phyloP scores from a whole-genome alignment of 2,113 vertebrate genomes.

The Rhegmatorhina hoffmannsi region DNA sequence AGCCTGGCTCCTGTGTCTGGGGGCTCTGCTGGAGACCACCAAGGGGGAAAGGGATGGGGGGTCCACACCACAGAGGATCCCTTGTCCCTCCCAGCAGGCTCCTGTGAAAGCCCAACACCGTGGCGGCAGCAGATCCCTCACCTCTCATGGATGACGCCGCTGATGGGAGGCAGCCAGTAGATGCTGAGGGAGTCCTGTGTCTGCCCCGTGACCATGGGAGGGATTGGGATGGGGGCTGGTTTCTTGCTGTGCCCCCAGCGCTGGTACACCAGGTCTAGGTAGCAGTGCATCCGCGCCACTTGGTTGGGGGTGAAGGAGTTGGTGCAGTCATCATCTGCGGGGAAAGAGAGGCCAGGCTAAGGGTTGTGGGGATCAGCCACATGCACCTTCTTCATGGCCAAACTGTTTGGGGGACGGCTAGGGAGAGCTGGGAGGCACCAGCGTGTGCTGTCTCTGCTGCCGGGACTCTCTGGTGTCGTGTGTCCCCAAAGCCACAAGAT shows the following conservation, averaged over 20 bases:
- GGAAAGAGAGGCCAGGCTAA: not conserved
- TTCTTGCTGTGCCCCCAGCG: conserved; percentile 83
- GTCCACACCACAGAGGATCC: not conserved
- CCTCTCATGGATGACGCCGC: conserved; percentile 88
- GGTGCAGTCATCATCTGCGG: conserved; percentile 93
- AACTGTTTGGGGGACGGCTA: no score
- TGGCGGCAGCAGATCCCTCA: conserved; percentile 39
- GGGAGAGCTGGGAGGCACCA: not conserved
- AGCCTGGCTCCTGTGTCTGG: not conserved
- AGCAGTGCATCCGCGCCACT: conserved; percentile 97
- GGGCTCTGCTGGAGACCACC: not conserved
- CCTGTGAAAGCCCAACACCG: not conserved
- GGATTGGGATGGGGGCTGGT: conserved; percentile 84
- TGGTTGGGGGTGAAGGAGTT: conserved; percentile 96
- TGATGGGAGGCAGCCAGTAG: conserved; percentile 90
- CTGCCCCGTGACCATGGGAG: conserved; percentile 85
- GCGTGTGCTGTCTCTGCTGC: rapidly evolving
- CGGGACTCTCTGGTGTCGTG: not conserved
- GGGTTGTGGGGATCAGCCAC: rapidly evolving
- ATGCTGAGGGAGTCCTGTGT: conserved; percentile 83
- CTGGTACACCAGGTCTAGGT: conserved; percentile 93
- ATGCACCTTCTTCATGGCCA: rapidly evolving
- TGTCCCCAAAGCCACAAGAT: conserved; percentile 68
- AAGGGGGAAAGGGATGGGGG: not conserved
- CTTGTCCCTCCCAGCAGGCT: not conserved